Evolutionary conservation across 2,113 vertebrate species (phyloP).

Genomic region (Accipiter virgatus): DNA sequence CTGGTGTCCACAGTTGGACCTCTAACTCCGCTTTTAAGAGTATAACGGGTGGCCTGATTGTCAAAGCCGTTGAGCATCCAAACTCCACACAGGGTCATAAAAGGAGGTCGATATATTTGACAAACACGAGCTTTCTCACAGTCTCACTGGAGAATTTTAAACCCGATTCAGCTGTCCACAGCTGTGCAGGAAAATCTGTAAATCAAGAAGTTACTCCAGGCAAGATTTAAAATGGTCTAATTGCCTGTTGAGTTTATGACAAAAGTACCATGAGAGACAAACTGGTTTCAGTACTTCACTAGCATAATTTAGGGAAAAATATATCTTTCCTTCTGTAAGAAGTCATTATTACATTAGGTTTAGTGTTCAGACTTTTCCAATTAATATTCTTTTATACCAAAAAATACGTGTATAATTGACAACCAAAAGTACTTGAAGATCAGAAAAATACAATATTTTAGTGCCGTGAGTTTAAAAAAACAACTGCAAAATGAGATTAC

Average conservation of each 20-base stretch:
- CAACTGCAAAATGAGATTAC: not conserved
- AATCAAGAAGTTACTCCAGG: slow-evolving; percentile 44
- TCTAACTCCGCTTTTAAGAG: not conserved
- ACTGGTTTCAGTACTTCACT: not conserved
- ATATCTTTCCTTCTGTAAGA: not conserved
- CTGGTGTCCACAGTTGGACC: not conserved
- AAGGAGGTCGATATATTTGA: not conserved
- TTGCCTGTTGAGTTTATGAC: slow-evolving; percentile 64
- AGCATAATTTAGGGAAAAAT: not conserved
- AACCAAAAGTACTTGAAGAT: not conserved
- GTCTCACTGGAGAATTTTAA: not conserved
- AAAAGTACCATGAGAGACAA: slow-evolving; percentile 51
- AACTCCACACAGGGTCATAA: not conserved
- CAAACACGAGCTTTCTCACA: not conserved
- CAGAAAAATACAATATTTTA: not conserved
- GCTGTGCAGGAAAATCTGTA: slow-evolving; percentile 27
- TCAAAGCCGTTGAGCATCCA: not conserved
- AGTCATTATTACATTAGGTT: not conserved
- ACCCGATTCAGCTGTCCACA: not conserved
- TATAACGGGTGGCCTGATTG: not conserved
- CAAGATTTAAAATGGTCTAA: slow-evolving; percentile 55
- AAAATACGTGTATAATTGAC: not conserved
- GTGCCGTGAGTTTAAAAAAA: not conserved
- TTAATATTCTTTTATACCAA: not conserved
- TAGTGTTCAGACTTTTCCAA: not conserved